Percentiles rank a stretch among this genome's conserved stretches.
Evolutionary conservation across 2,797 vertebrate genomes (phyloP).

Genomic region (Eupleurogrammus muticus): DNA sequence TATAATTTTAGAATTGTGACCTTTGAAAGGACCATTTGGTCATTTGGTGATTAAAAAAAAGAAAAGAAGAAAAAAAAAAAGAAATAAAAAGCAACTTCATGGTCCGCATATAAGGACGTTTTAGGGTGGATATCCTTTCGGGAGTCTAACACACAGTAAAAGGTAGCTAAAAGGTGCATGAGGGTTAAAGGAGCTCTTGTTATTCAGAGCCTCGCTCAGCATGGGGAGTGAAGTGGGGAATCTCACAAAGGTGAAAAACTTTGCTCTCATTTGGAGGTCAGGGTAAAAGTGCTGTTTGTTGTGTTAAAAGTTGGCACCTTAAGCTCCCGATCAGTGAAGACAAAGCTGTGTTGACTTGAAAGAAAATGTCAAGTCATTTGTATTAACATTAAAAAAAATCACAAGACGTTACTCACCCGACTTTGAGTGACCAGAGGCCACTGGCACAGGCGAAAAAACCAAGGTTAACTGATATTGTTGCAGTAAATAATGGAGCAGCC

Average conservation of each 20-base stretch:
- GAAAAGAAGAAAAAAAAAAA: too few relatives aligned
- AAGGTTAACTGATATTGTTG: constrained; percentile 26
- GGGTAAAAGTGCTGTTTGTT: constrained; percentile 37
- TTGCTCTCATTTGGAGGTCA: constrained; percentile 52
- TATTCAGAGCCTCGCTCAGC: constrained; percentile 17
- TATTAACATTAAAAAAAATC: constrained; percentile 47
- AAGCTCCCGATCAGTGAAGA: constrained; percentile 47
- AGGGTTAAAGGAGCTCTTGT: constrained; percentile 25
- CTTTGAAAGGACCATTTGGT: too few relatives aligned
- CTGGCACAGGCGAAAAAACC: constrained; percentile 24
- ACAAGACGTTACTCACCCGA: constrained; percentile 17
- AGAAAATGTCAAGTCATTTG: constrained; percentile 45
- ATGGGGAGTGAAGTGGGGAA: constrained; percentile 18
- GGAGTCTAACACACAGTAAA: too few relatives aligned
- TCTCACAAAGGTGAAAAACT: constrained; percentile 40
- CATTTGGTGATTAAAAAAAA: too few relatives aligned
- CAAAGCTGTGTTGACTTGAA: constrained; percentile 39
- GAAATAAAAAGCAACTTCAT: too few relatives aligned
- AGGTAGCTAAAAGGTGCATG: too few relatives aligned
- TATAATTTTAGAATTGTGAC: too few relatives aligned
- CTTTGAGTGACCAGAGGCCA: constrained; percentile 16
- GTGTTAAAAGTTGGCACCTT: constrained; percentile 38
- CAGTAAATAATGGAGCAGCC: constrained; percentile 28
- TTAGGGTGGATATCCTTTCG: too few relatives aligned
- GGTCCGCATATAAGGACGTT: too few relatives aligned